Conservation (phyloP, 1,140 invertebrate genomes). For the Heliconius congener region DNA sequence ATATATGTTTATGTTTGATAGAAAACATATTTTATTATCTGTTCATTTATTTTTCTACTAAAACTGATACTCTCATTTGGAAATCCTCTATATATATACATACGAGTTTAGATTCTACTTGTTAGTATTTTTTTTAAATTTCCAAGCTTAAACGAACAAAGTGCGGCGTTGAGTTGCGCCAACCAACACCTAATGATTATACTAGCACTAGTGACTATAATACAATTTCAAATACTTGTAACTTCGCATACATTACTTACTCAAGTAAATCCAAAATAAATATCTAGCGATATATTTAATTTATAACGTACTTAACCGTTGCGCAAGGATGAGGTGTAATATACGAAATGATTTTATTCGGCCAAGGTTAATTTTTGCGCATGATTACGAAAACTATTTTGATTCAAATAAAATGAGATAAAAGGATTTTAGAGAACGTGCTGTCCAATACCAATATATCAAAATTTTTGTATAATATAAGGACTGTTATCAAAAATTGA, state of each 20-base stretch:
- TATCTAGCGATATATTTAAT: neutral
- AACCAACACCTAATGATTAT: no score
- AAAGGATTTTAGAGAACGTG: conserved; percentile 1
- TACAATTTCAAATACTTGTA: neutral
- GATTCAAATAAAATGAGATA: conserved; percentile 6
- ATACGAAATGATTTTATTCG: conserved; percentile 28
- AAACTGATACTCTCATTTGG: no score
- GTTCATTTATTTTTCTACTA: no score
- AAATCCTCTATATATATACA: no score
- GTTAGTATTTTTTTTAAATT: no score
- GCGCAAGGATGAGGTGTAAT: conserved; percentile 29
- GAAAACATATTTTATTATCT: no score
- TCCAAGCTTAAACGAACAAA: neutral
- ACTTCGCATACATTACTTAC: neutral
- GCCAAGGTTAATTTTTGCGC: conserved; percentile 29
- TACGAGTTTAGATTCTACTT: no score
- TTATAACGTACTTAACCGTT: conserved; percentile 16
- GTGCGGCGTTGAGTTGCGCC: neutral
- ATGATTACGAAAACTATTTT: conserved; percentile 32
- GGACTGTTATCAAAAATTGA: no score
- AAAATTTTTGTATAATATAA: no score
- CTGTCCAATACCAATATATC: no score
- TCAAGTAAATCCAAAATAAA: neutral
- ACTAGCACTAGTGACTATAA: no score
- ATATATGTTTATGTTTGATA: no score